These are phyloP conservation scores for Parnassius smintheus DNA, from an alignment of 2,888 invertebrate species.

Conservation along the genomic window DNA sequence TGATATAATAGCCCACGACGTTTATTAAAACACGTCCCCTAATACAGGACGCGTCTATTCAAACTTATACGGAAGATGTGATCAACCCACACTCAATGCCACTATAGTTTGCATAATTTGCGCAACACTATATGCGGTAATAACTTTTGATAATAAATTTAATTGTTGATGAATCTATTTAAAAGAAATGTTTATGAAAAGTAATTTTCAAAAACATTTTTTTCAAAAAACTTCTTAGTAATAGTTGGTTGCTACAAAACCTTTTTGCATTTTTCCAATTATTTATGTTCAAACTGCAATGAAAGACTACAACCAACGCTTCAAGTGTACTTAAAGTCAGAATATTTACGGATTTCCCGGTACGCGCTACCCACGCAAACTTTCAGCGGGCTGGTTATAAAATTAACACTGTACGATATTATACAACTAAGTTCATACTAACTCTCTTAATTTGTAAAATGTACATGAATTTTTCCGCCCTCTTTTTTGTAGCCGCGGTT, in stretches of 20 bases:
- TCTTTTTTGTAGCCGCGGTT: constrained; percentile 59
- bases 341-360: constrained; percentile 25
- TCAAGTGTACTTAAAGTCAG: constrained; percentile 23
- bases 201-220: too few relatives aligned
- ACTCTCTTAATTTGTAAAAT: constrained; percentile 53
- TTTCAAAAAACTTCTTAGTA: too few relatives aligned
- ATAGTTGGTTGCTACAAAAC: not conserved
- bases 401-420: constrained; percentile 46
- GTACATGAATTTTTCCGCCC: constrained; percentile 54
- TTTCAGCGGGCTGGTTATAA: constrained; percentile 37
- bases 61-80: too few relatives aligned
- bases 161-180: not conserved
- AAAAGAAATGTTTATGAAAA: too few relatives aligned
- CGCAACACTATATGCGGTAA: too few relatives aligned
- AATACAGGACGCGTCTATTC: too few relatives aligned
- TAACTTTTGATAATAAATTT: not conserved
- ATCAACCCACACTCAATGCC: too few relatives aligned
- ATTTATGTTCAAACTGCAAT: constrained; percentile 21
- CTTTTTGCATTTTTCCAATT: constrained; percentile 3
- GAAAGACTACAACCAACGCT: constrained; percentile 20
- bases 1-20: too few relatives aligned
- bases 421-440: constrained; percentile 40
- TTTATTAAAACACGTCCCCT: too few relatives aligned
- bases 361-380: constrained; percentile 17
- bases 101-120: too few relatives aligned